Evolutionary conservation across 2,797 vertebrate genomes (phyloP), one percentile per base, ranked within the genome.

Genomic region (Tokudaia muenninki): DNA sequence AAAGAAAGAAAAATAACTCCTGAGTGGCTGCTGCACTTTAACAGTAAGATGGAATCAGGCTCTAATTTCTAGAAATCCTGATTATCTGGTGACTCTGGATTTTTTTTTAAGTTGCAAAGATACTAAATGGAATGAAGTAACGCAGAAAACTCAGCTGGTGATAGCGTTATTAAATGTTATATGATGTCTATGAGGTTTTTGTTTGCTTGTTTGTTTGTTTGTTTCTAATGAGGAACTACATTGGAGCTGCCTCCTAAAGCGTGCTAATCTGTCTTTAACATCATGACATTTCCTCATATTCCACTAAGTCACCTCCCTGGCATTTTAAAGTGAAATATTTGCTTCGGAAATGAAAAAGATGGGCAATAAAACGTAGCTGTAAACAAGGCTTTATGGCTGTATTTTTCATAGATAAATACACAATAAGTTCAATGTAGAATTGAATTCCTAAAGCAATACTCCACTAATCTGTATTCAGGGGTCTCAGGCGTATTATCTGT

Each of bases 401-500:
- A 97, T 95, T 98, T 98, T 98, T 98, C 98, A 98, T 97, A 98
- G 98, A 98, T 98, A 98, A 98, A 98, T 97, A 97, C 87, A 97
- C 96, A 96, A 37, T 97, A 98, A 98, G 97, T 98, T 98, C 98
- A 98, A 98, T 98, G 94, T 96, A 97, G 94, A 97, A 97, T 94
- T 98, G 97, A 98, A 98, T 98, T 98, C 97, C 92, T 98, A 98
- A 98, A 97, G 98, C 98, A 98, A 98, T 98, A 98, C 97, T 98
- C 97, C 96, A 92, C 98, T 98, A 98, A 98, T 99, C 98, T 98
- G 98, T 98, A 98, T 98, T 98, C 98, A 94, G 95, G 96, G 95
- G 98, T 99, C 98, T 98, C 98, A 98, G 98, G 98, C 95, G 98
- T 98, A 98, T 99, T 98, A 99, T 98, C 98, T 98, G 98, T 98